Evolutionary conservation across 2,888 invertebrate genomes (phyloP), one percentile per base, ranked within the genome.

Genomic region (Tiliacea citrago): DNA sequence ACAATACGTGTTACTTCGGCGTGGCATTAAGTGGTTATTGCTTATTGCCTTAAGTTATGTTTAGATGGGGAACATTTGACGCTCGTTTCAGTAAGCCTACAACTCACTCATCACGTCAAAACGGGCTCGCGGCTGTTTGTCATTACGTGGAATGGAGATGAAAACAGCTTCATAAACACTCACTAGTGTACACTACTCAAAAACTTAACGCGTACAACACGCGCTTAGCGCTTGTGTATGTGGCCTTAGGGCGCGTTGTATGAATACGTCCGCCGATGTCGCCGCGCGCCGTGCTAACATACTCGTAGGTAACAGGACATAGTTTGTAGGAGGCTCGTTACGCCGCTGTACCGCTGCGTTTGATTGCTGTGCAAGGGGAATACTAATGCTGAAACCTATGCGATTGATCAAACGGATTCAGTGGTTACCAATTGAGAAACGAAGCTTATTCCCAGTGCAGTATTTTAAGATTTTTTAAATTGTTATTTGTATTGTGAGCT

Each of bases 291-390:
- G 55, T 58, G 35, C 79, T 73, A 16, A 57, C 62, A 35, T 45
- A 45, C 55, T 77, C 61, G 35, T 79, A 84, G 84, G 77, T 75
- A 82, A 65, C 72, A 61, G 72, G 61, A 84, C 84, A 78, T 83
- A 84, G 88, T 88, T 89, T 85, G 86, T 84, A 86, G 84, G 86
- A 80, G 88, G 84, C 90, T 92, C 89, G 90, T 91, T 90, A 91
- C 87, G 77, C 69, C 63, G 57, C 71, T 75, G 67, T 77, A 86
- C 86, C 84, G 77, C 83, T 86, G 86, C 84, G 88, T 91, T 91
- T 91, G 91, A 92, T 92, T 90, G 89, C 88, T 84, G 80, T 87
- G 90, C 88, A 88, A 88, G 83, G 85, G 87, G 91, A 91, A 90
- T 90, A 90, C 89, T 91, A 91, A 91, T 91, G 88, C 82, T 82